phyloP scores from a whole-genome alignment of 2,113 vertebrate species.

The Rhombomys opimus region DNA sequence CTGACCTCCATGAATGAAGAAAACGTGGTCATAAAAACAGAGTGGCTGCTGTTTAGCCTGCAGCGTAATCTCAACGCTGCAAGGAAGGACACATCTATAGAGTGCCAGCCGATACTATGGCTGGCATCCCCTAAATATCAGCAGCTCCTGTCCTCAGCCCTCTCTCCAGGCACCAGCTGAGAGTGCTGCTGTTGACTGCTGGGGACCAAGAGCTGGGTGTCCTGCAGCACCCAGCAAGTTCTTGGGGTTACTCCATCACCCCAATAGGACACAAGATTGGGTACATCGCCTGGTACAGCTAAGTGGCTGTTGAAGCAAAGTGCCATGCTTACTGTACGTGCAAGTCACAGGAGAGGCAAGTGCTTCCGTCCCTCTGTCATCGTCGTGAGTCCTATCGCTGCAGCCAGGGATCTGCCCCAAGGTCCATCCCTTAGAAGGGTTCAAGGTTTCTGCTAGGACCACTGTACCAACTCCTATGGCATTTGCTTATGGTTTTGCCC shows the following conservation, averaged over 20 bases:
- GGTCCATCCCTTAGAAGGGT: neutral
- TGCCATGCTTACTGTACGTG: fast-evolving
- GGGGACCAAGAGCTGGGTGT: fast-evolving
- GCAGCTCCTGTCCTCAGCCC: neutral
- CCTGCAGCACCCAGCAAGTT: neutral
- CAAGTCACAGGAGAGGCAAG: neutral
- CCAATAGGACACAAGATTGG: neutral
- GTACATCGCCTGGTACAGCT: neutral
- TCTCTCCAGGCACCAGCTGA: neutral
- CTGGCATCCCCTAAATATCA: neutral
- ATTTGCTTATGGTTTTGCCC: neutral
- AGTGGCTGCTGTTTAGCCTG: neutral
- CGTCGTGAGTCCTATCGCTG: neutral
- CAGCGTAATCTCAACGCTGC: neutral
- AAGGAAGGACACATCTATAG: fast-evolving
- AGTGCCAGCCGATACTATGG: fast-evolving
- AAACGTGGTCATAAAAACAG: neutral
- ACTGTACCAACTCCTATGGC: neutral
- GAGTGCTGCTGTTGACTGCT: neutral
- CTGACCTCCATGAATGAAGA: neutral
- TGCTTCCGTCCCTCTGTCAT: neutral
- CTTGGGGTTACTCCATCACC: neutral
- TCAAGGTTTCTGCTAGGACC: neutral
- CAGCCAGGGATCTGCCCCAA: neutral
- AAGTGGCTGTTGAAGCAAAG: neutral